Base-by-base conservation (phyloP, 2,797 vertebrate species). In the Coreius guichenoti region DNA sequence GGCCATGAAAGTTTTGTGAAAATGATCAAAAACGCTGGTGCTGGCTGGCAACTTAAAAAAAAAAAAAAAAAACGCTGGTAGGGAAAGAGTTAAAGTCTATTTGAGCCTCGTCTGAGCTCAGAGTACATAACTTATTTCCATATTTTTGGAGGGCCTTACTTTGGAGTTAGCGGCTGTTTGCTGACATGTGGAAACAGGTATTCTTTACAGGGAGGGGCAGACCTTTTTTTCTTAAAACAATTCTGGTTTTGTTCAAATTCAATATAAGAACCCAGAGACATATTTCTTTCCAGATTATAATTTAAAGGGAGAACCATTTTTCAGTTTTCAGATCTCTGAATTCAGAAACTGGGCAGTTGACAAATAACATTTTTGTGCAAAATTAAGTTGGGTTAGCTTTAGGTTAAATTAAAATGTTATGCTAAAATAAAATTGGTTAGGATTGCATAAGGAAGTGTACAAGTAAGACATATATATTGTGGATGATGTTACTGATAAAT, bases 101-200 rank as follows among this genome's bases (percentile, higher is more conserved):
- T 56, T 21, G 26, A 47, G 33, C n/a, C 26, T 61, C 12, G 6
- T 70, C 33, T 69, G 78, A 58, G 69, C 65, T 73, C 75, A 67
- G 2, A 29, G 81, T 83, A 69, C 68, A 61, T n/a, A 65, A 54
- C 73, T 68, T 65, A 85, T 87, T 90, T 87, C 78, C 81, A 84
- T 84, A 84, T 78, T 83, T 87, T 88, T 74, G 13, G 47, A 85
- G 85, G 79, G 81, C 36, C 54, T 72, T 80, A 86, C 21, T 74
- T 89, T 87, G 83, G 76, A 73, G 84, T 85, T 87, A 75, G 80
- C 86, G 80, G 86, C 75, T 67, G 67, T 87, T 76, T 61, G 43
- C 43, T 80, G 63, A 80, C 89, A 82, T 73, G 89, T 86, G 81
- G 70, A 79, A 75, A 88, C 89, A 86, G 21, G 87, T 76, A 88